Base-by-base conservation (phyloP, 1,140 invertebrate species). In the Hyles euphorbiae region DNA sequence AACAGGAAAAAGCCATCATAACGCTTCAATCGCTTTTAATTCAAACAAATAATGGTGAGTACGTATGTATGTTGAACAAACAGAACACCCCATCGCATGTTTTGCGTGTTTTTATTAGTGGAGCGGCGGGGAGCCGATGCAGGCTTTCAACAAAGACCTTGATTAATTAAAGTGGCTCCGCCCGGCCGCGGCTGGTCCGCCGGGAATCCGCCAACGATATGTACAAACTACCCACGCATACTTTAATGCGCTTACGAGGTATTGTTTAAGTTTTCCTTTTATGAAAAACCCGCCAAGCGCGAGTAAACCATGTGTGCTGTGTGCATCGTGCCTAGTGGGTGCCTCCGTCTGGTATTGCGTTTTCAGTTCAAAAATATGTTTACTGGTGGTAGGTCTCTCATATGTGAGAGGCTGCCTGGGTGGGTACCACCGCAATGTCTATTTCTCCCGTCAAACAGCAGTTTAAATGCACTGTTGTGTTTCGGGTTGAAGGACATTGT, bases 121-220 rank as follows among this genome's bases (percentile, higher is more conserved):
- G n/a, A 60, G 53, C 68, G 44, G 48, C 64, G 69, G 72, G 70
- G 61, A 63, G 75, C 65, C 74, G 68, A 67, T 59, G 61, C 57
- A 61, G 60, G 67, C 65, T 72, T 71, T 75, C 70, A 73, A 81
- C 78, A 75, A 78, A 78, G 78, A 70, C 73, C 63, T 71, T 79
- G 76, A 78, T 87, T 85, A 87, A 87, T 87, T 87, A 85, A 87
- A 81, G 75, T 78, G 79, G 79, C 76, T 70, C 76, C 72, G 72
- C 74, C 81, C 72, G 68, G 76, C 36, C 2, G 22, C 36, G 8
- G 36, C 36, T 22, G 36, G 36, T 70, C 81, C 80, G 48, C 65
- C 34, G 74, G 77, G 81, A 83, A 55, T 11, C 46, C 48, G 50
- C 22, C 22, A 56, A 44, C 12, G 12, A 11, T n/a, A 22, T 48